Evolutionary conservation across 2,888 invertebrate species (phyloP).

Genomic region (Orthosia incerta): DNA sequence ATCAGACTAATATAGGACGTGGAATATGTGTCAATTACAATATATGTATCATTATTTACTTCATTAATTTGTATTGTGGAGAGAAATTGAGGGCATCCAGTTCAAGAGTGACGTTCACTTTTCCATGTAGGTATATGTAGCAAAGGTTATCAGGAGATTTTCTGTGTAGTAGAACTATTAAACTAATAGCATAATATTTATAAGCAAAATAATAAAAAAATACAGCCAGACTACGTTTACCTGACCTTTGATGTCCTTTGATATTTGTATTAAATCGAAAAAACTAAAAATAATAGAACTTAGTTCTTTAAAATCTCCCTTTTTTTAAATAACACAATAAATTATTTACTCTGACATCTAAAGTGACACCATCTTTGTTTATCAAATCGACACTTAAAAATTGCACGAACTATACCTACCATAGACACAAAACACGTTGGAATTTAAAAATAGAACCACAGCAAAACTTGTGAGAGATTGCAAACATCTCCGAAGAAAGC

Average conservation of each 20-base stretch:
- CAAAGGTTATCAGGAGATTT: slow-evolving; percentile 26
- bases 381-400: background rate
- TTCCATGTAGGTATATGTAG: background rate
- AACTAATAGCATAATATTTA: background rate
- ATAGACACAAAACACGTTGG: slow-evolving; percentile 33
- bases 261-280: background rate
- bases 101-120: slow-evolving; percentile 31
- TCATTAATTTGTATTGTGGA: slow-evolving; percentile 14
- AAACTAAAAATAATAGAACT: background rate
- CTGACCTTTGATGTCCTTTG: no score
- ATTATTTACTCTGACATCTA: no score
- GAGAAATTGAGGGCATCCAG: slow-evolving; percentile 44
- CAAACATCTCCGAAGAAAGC: slow-evolving; percentile 54
- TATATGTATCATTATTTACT: slow-evolving; percentile 34
- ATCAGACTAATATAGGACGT: slow-evolving; percentile 55
- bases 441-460: slow-evolving; percentile 47
- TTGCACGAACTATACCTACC: background rate
- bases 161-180: slow-evolving; percentile 2
- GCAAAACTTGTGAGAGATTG: slow-evolving; percentile 58
- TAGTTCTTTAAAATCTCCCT: no score
- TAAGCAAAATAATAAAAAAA: background rate
- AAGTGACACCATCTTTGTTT: background rate
- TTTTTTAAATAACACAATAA: no score
- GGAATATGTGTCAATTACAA: slow-evolving; percentile 66
- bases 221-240: background rate